Percentiles rank a stretch among this genome's conserved stretches.
Conservation (phyloP, 2,113 vertebrate genomes). For the Mesocricetus auratus region DNA sequence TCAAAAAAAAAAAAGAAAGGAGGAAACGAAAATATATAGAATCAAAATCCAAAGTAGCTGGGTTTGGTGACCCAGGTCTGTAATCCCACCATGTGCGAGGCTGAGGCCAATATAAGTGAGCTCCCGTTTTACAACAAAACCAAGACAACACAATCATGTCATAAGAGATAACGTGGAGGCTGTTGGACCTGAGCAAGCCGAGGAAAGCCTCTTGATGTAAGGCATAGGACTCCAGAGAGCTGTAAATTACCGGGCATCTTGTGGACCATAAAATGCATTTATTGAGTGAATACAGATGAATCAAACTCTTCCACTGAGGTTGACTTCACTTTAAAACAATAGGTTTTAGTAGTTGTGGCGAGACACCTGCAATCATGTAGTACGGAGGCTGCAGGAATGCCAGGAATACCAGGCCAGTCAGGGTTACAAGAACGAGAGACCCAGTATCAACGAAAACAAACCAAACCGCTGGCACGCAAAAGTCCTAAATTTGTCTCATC, state of each 20-base stretch:
- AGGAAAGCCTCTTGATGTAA: background rate
- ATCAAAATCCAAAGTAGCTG: background rate
- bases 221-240: background rate
- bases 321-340: background rate
- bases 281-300: background rate
- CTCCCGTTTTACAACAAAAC: background rate
- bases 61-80: background rate
- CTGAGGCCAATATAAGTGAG: background rate
- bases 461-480: background rate
- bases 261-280: background rate
- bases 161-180: background rate
- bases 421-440: background rate
- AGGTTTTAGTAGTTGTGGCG: background rate
- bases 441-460: background rate
- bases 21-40: background rate
- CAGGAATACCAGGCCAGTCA: background rate
- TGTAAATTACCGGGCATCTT: background rate
- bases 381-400: background rate
- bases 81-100: background rate
- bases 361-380: background rate
- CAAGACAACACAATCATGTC: background rate
- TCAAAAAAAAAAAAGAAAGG: background rate
- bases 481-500: background rate
- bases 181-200: background rate
- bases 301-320: background rate